Percentiles rank a stretch among this genome's conserved stretches.
phyloP scores from a whole-genome alignment of 2,113 vertebrate genomes.

The Hiodon alosoides region DNA sequence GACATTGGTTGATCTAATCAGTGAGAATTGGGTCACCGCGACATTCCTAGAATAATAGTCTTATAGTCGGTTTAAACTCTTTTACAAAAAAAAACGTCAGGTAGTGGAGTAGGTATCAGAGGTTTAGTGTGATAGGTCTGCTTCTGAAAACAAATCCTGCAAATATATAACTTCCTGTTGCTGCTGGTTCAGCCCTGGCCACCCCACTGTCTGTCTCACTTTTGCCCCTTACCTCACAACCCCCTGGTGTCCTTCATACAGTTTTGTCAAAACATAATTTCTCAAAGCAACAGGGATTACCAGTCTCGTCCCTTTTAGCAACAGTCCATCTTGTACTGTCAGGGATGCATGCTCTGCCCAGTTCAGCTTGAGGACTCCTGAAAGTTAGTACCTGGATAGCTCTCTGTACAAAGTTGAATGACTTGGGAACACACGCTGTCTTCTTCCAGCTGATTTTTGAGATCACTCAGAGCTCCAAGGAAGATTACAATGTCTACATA shows the following conservation, averaged over 20 bases:
- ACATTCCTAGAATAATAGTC: slow-evolving; percentile 7
- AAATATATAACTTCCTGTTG: not conserved
- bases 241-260: slow-evolving; percentile 12
- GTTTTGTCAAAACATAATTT: not conserved
- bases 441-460: not conserved
- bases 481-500: slow-evolving; percentile 16
- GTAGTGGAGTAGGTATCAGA: slow-evolving; percentile 1
- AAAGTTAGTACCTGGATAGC: not conserved
- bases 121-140: slow-evolving; percentile 5
- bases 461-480: not conserved
- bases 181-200: slow-evolving; percentile 9
- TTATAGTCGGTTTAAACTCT: not conserved
- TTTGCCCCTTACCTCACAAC: not conserved
- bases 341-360: not conserved
- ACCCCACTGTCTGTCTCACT: not conserved
- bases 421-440: not conserved
- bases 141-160: not conserved
- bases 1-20: slow-evolving; percentile 7
- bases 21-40: slow-evolving; percentile 1
- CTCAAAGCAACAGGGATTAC: slow-evolving; percentile 7
- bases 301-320: slow-evolving; percentile 15
- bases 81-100: not conserved
- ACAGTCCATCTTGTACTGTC: slow-evolving; percentile 19
- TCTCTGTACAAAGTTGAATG: not conserved
- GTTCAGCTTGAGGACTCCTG: not conserved